Evolutionary conservation across 2,888 invertebrate species (phyloP), one percentile per base, ranked within the genome.

Genomic region (Teleiodes luculella): DNA sequence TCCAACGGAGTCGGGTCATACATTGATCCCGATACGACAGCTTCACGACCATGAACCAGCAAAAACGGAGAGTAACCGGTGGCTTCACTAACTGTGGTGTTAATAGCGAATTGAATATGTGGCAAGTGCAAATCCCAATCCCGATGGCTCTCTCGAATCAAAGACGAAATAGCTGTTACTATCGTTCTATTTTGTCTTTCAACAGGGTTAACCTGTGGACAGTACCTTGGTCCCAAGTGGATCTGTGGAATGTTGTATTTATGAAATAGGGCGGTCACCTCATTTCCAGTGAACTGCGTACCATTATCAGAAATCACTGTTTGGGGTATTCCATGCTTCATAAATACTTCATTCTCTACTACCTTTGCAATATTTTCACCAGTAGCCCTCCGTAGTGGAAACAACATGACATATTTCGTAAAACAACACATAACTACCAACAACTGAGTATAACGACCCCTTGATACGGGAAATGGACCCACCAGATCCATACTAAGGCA

Each of bases 271-370:
- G 13, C 4, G 11, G 49, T 30, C 2, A 50, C 14, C 0, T 39
- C 20, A 3, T 49, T 50, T 10, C 59, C 45, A 16, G 47, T 52
- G 20, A 62, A 62, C 35, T 61, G 59, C 5, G 31, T 48, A 13
- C 59, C 61, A 37, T 61, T 61, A n/a, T 62, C 62, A 28, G 57
- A n/a, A 4, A 61, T 35, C 3, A 63, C 51, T 1, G 60, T 61
- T 31, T 61, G 59, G 0, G 61, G 57, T 4, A 62, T 28, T 16
- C 60, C 64, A 46, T 61, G 61, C 8, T 59, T 35, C 11, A 64
- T 24, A 18, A 63, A 61, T 30, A 63, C 52, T n/a, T n/a, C n/a
- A 0, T 31, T 28, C 43, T 60, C 59, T 3, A 62, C n/a, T 16
- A 50, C 45, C 31, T 56, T 57, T 1, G 24, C 10, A 1, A 41